A percentile compares a stretch with the other conserved stretches of the same genome.
Evolutionary conservation across 2,888 invertebrate genomes (phyloP).

Genomic region (Phasia obesa): DNA sequence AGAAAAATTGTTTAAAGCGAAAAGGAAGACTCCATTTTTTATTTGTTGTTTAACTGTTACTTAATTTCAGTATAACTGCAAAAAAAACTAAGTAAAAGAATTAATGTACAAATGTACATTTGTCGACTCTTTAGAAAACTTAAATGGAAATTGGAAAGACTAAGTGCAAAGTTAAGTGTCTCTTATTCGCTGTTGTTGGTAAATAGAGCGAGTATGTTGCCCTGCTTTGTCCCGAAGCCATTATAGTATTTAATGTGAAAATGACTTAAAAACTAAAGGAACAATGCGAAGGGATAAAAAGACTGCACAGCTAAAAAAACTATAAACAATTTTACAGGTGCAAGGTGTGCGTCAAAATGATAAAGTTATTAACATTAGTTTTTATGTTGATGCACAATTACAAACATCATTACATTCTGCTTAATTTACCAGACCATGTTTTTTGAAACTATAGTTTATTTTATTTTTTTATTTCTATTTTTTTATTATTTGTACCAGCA

Average conservation of each 20-base stretch:
- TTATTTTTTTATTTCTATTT: too few relatives aligned
- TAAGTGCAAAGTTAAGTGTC: conserved; percentile 64
- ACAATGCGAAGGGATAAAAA: not conserved
- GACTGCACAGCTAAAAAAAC: too few relatives aligned
- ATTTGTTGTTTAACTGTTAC: not conserved
- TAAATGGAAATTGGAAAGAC: conserved; percentile 36
- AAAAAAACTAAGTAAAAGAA: not conserved
- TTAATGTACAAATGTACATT: not conserved
- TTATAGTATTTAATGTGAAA: not conserved
- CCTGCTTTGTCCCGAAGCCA: not conserved
- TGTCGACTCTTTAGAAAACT: conserved; percentile 13
- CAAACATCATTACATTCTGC: too few relatives aligned
- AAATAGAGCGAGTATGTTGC: not conserved
- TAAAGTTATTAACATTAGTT: too few relatives aligned
- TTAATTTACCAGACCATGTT: too few relatives aligned
- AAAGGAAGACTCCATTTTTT: too few relatives aligned
- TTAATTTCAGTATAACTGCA: conserved; percentile 5
- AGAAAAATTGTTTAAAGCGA: too few relatives aligned
- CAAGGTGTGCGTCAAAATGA: too few relatives aligned
- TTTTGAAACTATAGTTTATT: too few relatives aligned
- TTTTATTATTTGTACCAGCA: too few relatives aligned
- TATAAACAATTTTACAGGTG: too few relatives aligned
- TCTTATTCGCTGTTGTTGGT: conserved; percentile 35
- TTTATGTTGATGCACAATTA: too few relatives aligned
- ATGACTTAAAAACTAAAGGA: not conserved